These are phyloP conservation scores for Camponotus vicinus DNA, from an alignment of 1,140 invertebrate species.

Conservation along the genomic window DNA sequence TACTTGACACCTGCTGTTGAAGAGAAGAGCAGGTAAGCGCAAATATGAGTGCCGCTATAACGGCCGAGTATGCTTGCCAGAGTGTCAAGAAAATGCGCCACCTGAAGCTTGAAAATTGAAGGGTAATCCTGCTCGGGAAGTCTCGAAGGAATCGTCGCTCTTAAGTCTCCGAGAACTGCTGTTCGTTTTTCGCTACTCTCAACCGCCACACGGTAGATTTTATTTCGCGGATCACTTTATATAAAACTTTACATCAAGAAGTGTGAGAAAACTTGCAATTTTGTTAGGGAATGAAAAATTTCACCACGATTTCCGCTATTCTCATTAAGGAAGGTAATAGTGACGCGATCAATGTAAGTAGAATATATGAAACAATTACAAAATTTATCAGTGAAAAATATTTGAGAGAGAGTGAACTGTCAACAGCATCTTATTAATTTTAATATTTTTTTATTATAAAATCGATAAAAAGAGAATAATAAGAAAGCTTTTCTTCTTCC, in stretches of 20 bases:
- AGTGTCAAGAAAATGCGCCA: conserved; percentile 60
- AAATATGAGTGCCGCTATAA: conserved; percentile 38
- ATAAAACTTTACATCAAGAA: conserved; percentile 8
- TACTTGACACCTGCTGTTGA: conserved; percentile 64
- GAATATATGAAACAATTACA: neutral
- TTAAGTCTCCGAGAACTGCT: conserved; percentile 7
- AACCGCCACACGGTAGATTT: conserved; percentile 26
- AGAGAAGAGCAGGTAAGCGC: neutral
- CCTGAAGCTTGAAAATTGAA: conserved; percentile 57
- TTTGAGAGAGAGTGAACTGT: too few relatives aligned
- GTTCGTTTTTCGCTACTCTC: conserved; percentile 48
- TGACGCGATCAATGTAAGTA: too few relatives aligned
- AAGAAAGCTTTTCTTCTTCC: neutral
- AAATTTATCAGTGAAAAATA: neutral
- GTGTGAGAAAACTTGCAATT: conserved; percentile 26
- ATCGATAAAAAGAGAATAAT: neutral
- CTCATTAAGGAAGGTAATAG: neutral
- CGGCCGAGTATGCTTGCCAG: conserved; percentile 18
- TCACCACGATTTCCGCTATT: neutral
- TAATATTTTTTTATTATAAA: neutral
- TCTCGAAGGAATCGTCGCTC: conserved; percentile 19
- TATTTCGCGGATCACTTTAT: conserved; percentile 1
- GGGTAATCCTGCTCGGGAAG: conserved; percentile 46
- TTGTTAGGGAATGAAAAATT: neutral
- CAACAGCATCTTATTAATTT: too few relatives aligned